Evolutionary conservation across 2,113 vertebrate species (phyloP), one percentile per base, ranked within the genome.

Genomic region (Balaeniceps rex): DNA sequence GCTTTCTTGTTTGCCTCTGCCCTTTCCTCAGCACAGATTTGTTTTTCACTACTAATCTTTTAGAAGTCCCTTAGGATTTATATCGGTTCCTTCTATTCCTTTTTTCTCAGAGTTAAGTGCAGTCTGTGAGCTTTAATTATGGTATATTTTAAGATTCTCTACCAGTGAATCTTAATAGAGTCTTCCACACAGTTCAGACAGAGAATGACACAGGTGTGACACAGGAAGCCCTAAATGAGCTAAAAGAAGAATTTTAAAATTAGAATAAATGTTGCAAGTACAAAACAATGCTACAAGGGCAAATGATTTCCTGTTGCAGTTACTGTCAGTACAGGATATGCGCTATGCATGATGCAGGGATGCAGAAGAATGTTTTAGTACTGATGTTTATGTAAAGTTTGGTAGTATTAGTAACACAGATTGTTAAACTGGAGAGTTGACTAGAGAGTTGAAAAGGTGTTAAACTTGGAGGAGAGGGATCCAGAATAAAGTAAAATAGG

Each of bases 231-330:
- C 75, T 82, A 85, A 94, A 93, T 66, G 89, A 90, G 51, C 89
- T 31, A 83, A 87, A 91, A 94, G 88, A 91, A 87, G 89, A 90
- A 85, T 72, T 91, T 97, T 93, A 89, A 96, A 97, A 95, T 95
- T 94, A 93, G 91, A 95, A 91, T 94, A 91, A 93, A 84, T 91
- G 70, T 11, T 93, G 33, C 54, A 77, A 13, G 8, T 61, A 36
- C 46, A 31, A 70, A 96, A 93, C 87, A 94, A 91, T 96, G 93
- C 70, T 70, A 11, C 61, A 63, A 63, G 81, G 70, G 91, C 71
- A 90, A 80, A 86, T 51, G 19, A 44, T 95, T 96, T 97, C 94
- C 94, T 97, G 77, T 42, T 79, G 66, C 57, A 29, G 5, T 90
- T 79, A 58, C 46, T 93, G 80, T 38, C 81, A 49, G 71, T 61